Base-by-base conservation (phyloP, 1,140 invertebrate species). In the Apis cerana region DNA sequence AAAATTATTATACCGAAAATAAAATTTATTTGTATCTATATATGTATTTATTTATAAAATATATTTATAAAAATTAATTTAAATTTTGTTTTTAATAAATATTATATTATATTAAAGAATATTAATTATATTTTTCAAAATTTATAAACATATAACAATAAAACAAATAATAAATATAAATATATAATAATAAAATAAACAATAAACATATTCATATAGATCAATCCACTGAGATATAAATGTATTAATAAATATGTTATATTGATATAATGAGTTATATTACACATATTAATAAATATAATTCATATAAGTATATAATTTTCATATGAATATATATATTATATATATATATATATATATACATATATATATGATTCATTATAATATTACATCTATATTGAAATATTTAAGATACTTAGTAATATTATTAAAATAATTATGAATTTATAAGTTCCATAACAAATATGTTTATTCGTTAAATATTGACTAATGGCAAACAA, bases 391-490 rank as follows among this genome's bases (percentile, higher is more conserved):
- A 43, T 43, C 4, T 23, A 27, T 33, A 21, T 48, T 43, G 13
- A 13, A 64, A 52, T n/a, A 54, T 9, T 62, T 62, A 0, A 43
- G 52, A 64, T 27, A 61, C 7, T 59, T 48, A 8, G 58, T 17
- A 27, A 23, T 5, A 8, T 23, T 68, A 61, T 62, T 70, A 70
- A 62, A 77, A 78, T 69, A 69, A 70, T 78, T 78, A 15, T 61
- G 43, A 77, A 77, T 15, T 59, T 75, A 43, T 56, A 68, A 76
- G 50, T 50, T 82, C 48, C 62, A 65, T 52, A 75, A 61, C 72
- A 82, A 82, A 67, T n/a, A 43, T n/a, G 27, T 68, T 68, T 58
- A 82, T 82, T 82, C 80, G 80, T 43, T 10, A 12, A 13, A 59
- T 27, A 4, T 54, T 21, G 19, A 65, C 82, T 10, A 83, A 83